Evolutionary conservation across 92 coral and sea anemone species (phyloP), one percentile per base, ranked within the genome.

Genomic region (Siderastrea siderea): DNA sequence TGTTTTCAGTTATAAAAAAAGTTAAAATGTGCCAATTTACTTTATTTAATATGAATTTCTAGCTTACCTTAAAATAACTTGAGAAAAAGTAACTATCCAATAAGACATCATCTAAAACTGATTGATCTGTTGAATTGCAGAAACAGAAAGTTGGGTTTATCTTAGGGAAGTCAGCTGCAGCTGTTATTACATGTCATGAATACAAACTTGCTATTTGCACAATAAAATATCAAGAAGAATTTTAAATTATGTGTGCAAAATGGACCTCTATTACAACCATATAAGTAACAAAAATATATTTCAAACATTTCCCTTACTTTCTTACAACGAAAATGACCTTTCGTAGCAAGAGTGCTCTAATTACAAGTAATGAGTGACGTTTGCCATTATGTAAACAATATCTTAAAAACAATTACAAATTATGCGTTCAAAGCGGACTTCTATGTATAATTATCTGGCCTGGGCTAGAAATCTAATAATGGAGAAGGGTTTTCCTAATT

Each of bases 81-180:
- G 99, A 97, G 77, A 97, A 97, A 91, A 97, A 97, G 92, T 97
- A 97, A 77, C 99, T 95, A 72, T 97, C 99, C 62, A 97, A 74
- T 26, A 97, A 82, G 69, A 97, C 93, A 51, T 97, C 98, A 67
- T 97, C 98, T 65, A 97, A 73, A 6, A 97, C 98, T 50, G 91
- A 83, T 82, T 95, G 95, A 83, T 97, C 99, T 97, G 71, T 52
- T 73, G 46, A 72, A 47, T 83, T 55, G 80, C 64, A 63, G 47
- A 83, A 19, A 38, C 15, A 78, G 19, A 8, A 68, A 47, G 62
- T 15, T 7, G 52, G 9, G 47, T 1, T 74, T 53, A 48, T 47
- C 14, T 58, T 3, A 7, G 6, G 44, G 61, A 19, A 48, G n/a
- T 47, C 52, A 3, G 38, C 38, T 26, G 38, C 38, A 26, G 38